These are phyloP conservation scores for Sylvicola cinctus DNA, from an alignment of 2,888 invertebrate species.

Conservation along the genomic window DNA sequence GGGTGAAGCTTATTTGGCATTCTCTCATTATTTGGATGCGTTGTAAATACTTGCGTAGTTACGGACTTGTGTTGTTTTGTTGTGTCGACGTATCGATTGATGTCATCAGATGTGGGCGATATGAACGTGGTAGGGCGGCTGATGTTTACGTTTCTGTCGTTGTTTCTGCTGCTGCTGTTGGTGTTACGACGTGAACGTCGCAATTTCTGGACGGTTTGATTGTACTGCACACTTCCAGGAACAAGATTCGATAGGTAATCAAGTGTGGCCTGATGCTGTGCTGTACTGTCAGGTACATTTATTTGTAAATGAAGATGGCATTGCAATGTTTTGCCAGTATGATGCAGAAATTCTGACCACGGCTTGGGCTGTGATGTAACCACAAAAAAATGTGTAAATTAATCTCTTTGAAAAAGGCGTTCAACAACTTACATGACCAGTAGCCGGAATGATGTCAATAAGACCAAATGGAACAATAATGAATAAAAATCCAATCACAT, in stretches of 20 bases:
- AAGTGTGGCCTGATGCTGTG: conserved; percentile 7
- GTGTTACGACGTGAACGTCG: conserved; percentile 8
- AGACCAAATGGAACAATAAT: conserved; percentile 26
- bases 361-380: conserved; percentile 13
- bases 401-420: conserved; percentile 1
- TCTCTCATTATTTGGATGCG: not conserved
- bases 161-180: conserved; percentile 6
- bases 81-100: conserved; percentile 2
- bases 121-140: not conserved
- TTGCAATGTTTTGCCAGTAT: conserved; percentile 18
- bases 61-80: too few relatives aligned
- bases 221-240: conserved; percentile 10
- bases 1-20: not conserved
- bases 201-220: conserved; percentile 11
- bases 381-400: conserved; percentile 4
- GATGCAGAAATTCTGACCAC: conserved; percentile 17
- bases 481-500: conserved; percentile 24
- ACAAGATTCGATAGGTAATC: conserved; percentile 12
- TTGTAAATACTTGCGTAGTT: conserved; percentile 2
- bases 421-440: conserved; percentile 27
- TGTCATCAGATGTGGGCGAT: not conserved
- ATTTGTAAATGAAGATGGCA: conserved; percentile 19
- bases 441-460: conserved; percentile 29
- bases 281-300: conserved; percentile 7
- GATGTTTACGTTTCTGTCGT: not conserved